Conservation (phyloP, 2,888 invertebrate species). For the Heliconius aoede region DNA sequence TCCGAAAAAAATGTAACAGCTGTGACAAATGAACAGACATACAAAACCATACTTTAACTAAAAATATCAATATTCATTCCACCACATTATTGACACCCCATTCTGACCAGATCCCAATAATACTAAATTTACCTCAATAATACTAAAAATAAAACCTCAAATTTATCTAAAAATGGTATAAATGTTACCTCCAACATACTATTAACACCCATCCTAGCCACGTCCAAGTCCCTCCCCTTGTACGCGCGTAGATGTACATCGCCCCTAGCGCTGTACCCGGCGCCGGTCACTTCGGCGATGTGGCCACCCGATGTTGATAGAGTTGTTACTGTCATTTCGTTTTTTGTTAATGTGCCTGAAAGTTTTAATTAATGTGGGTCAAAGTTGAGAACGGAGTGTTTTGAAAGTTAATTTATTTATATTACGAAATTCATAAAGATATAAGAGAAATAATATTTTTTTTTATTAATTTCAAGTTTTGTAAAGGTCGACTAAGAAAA, state of each 20-base stretch:
- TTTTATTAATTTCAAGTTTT: too few species aligned
- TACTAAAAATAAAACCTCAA: too few species aligned
- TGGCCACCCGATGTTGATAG: conserved; percentile 96
- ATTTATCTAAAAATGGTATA: neutral
- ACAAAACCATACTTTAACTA: too few species aligned
- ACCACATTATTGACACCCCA: too few species aligned
- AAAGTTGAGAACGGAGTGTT: neutral
- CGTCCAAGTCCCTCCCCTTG: conserved; percentile 89
- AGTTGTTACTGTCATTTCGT: conserved; percentile 99
- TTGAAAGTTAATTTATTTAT: neutral
- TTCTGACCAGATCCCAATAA: too few species aligned
- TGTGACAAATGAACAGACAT: too few species aligned
- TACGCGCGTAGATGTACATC: conserved; percentile 88
- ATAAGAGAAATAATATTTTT: too few species aligned
- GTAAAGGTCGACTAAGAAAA: too few species aligned
- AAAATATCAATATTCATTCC: too few species aligned
- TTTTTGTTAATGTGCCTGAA: conserved; percentile 93
- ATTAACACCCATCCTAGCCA: conserved; percentile 89
- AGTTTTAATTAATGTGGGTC: neutral
- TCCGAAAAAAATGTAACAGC: too few species aligned
- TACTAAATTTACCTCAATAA: too few species aligned
- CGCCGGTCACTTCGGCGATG: conserved; percentile 95
- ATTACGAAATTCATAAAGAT: neutral
- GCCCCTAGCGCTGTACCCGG: conserved; percentile 95
- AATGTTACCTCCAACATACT: conserved; percentile 90